Percentiles rank a stretch among this genome's conserved stretches.
phyloP scores from a whole-genome alignment of 2,113 vertebrate species.

The Gymnorhina tibicen region DNA sequence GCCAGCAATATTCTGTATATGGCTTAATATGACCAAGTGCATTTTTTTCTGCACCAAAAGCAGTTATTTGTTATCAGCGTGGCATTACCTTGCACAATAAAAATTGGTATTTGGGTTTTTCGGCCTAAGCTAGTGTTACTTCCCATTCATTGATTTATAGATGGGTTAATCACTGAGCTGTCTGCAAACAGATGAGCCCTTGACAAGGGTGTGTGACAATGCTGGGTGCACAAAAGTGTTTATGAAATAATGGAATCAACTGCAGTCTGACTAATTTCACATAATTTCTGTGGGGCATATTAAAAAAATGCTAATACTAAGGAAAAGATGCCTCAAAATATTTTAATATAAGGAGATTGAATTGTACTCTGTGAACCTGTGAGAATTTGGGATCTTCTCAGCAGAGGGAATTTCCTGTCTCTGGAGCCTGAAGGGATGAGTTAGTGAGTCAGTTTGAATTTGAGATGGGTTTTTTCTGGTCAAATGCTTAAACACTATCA shows the following conservation, averaged over 20 bases:
- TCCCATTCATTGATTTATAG: neutral
- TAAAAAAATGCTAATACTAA: neutral
- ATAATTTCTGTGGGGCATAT: fast-evolving
- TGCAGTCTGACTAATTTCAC: neutral
- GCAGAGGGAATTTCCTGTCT: neutral
- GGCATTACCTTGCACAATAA: neutral
- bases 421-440: neutral
- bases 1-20: too few species aligned
- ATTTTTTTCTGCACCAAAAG: neutral
- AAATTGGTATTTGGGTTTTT: neutral
- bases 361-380: neutral
- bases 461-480: neutral
- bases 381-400: neutral
- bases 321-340: neutral
- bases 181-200: neutral
- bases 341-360: neutral
- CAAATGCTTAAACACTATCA: neutral
- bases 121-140: neutral
- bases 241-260: neutral
- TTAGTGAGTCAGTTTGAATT: neutral
- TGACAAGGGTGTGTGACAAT: neutral
- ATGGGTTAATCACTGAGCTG: neutral
- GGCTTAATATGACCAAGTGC: neutral
- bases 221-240: neutral
- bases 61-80: neutral